Evolutionary conservation across 2,113 vertebrate genomes (phyloP).

Genomic region (Chitala chitala): DNA sequence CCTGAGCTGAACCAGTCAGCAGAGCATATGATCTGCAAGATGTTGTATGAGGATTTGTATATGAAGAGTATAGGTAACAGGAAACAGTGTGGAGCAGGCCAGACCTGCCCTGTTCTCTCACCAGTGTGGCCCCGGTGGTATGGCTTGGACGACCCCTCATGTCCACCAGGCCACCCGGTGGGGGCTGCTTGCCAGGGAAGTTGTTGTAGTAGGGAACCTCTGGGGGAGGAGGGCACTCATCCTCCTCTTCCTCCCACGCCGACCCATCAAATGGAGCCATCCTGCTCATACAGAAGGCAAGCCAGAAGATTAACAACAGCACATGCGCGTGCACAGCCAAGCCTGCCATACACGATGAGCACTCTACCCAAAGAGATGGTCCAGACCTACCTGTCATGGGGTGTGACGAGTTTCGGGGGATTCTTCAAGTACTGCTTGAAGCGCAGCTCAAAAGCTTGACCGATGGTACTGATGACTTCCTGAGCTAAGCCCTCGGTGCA

Average conservation of each 20-base stretch:
- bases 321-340: neutral
- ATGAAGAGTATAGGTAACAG: neutral
- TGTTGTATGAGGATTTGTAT: neutral
- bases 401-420: conserved; percentile 91
- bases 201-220: conserved; percentile 97
- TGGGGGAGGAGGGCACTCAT: conserved; percentile 68
- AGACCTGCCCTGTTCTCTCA: conserved; percentile 43
- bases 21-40: neutral
- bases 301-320: neutral
- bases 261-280: conserved; percentile 96
- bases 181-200: conserved; percentile 93
- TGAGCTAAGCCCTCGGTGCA: conserved; percentile 91
- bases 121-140: conserved; percentile 80
- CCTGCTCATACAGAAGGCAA: conserved; percentile 50
- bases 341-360: neutral
- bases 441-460: conserved; percentile 92
- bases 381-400: conserved; percentile 81
- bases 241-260: conserved; percentile 91
- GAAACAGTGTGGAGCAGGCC: neutral
- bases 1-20: too few species aligned
- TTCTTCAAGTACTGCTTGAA: conserved; percentile 99
- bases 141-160: conserved; percentile 69
- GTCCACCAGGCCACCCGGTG: conserved; percentile 87
- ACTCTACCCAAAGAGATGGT: neutral
- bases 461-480: conserved; percentile 97